These are phyloP conservation scores for Xiphias gladius DNA, from an alignment of 2,113 vertebrate species.

Conservation along the genomic window DNA sequence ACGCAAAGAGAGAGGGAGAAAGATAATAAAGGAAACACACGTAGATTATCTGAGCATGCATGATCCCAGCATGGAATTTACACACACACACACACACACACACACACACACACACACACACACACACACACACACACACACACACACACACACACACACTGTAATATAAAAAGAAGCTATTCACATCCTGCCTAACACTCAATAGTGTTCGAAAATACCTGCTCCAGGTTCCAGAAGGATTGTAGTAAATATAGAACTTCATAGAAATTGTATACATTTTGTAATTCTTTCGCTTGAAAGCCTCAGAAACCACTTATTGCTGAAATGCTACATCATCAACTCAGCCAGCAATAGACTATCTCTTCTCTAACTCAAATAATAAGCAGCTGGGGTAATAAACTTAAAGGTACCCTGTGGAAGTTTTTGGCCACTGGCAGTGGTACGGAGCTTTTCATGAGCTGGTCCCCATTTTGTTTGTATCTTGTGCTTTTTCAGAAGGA, in stretches of 20 bases:
- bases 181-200: neutral
- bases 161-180: slow-evolving; percentile 24
- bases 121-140: neutral
- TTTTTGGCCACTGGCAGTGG: neutral
- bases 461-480: neutral
- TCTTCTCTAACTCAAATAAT: neutral
- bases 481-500: too few relatives aligned
- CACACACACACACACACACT: neutral
- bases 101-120: too few relatives aligned
- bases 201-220: neutral
- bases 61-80: slow-evolving; percentile 46
- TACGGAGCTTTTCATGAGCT: neutral
- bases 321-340: neutral
- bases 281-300: neutral
- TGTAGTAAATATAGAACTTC: neutral
- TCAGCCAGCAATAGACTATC: neutral
- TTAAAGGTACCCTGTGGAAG: slow-evolving; percentile 3
- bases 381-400: neutral
- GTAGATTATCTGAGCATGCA: slow-evolving; percentile 9
- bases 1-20: neutral
- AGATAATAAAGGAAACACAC: neutral
- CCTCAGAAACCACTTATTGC: slow-evolving; percentile 17
- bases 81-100: neutral
- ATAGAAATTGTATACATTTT: neutral
- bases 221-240: neutral